Conservation (phyloP, 2,888 invertebrate species). For the Erebia palarica region DNA sequence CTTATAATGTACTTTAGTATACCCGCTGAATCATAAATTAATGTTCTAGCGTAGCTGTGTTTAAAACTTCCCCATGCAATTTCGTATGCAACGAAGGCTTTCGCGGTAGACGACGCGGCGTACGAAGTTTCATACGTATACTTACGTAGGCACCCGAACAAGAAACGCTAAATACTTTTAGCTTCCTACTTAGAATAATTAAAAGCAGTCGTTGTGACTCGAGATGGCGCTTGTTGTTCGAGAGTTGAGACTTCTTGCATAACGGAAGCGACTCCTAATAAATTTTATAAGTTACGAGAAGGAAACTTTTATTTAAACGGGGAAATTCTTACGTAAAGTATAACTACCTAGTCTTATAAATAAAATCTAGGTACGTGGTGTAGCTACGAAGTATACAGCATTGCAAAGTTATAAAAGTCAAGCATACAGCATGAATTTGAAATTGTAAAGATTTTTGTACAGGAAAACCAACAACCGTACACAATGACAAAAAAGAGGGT, state of each 20-base stretch:
- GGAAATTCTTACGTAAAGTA: slow-evolving; percentile 7
- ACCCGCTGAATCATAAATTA: slow-evolving; percentile 1
- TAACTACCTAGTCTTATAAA: not conserved
- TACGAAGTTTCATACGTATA: slow-evolving; percentile 31
- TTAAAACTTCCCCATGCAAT: slow-evolving; percentile 33
- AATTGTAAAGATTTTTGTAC: too few species aligned
- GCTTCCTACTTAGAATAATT: slow-evolving; percentile 38
- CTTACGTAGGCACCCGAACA: slow-evolving; percentile 32
- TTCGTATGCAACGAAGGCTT: slow-evolving; percentile 33
- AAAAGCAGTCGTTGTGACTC: slow-evolving; percentile 21
- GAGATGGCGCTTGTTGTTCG: slow-evolving; percentile 12
- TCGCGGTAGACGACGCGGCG: slow-evolving; percentile 22
- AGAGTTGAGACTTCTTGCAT: slow-evolving; percentile 36
- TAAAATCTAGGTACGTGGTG: not conserved
- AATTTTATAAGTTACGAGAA: slow-evolving; percentile 42
- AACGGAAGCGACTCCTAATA: slow-evolving; percentile 41
- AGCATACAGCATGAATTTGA: too few species aligned
- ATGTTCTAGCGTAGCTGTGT: slow-evolving; percentile 7
- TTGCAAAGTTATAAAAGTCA: not conserved
- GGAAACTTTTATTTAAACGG: slow-evolving; percentile 24
- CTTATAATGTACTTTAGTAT: not conserved
- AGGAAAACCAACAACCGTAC: too few species aligned
- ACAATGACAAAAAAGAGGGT: too few species aligned
- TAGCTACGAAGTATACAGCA: not conserved
- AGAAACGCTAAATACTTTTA: slow-evolving; percentile 35